Evolutionary conservation across 1,140 invertebrate species (phyloP), one percentile per base, ranked within the genome.

Genomic region (Globodera rostochiensis): DNA sequence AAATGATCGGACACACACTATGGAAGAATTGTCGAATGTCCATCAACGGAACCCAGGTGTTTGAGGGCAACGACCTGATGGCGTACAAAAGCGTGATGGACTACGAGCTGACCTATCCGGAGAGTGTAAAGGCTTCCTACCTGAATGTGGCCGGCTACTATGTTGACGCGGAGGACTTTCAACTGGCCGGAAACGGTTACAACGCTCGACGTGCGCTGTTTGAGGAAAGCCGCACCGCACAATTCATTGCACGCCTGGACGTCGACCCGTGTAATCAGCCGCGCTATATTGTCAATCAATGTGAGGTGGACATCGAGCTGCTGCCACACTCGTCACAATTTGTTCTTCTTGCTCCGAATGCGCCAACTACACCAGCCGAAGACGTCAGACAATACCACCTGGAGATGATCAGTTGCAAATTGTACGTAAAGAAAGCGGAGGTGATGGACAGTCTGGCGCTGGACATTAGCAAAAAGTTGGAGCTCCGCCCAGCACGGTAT

Each of bases 221-320:
- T 6, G 76, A 67, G 13, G 3, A n/a, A 5, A 50, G 47, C n/a
- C 64, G 36, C 21, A 25, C 76, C 11, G 76, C 76, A 11, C 76
- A 78, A 36, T 78, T 78, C 15, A 66, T 78, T 4, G 36, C 76
- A 5, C 64, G 71, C 25, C 25, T 78, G 11, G 76, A 78, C 57
- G 69, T 66, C 0, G 76, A 78, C 57, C 47, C 71, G 13, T 78
- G 60, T 13, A 78, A 78, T 46, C 76, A 78, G 15, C 25, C 60
- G 21, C 66, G 60, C n/a, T 78, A 67, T 46, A 47, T 77, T 3
- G 67, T 77, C 11, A 66, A 60, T 21, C 53, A 77, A 9, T 77
- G 75, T 45, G 75, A 77, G 74, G 46, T 77, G 36, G 75, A 77
- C 47, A 66, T 77, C n/a, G 75, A 77, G 11, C 53, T 77, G 46